Conservation (phyloP, 2,113 vertebrate species). For the Phylloscopus trochilus region DNA sequence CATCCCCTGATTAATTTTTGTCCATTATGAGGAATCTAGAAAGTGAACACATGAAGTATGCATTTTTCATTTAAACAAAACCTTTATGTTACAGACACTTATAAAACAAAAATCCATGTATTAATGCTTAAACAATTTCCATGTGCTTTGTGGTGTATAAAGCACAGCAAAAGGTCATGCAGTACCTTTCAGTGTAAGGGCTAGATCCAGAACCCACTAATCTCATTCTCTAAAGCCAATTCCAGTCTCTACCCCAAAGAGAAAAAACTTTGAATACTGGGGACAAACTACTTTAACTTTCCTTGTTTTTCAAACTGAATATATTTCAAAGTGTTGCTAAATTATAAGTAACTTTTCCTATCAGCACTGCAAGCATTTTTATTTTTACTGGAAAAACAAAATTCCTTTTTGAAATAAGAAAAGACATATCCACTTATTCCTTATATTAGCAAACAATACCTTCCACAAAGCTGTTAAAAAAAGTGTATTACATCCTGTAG, state of each 20-base stretch:
- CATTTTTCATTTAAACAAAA: background rate
- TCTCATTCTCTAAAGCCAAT: background rate
- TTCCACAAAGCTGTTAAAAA: background rate
- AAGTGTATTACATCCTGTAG: background rate
- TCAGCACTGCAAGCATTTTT: background rate
- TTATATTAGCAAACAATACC: background rate
- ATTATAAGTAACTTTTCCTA: background rate
- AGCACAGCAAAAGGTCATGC: background rate
- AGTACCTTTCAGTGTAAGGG: background rate
- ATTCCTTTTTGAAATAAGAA: background rate
- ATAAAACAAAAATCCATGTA: background rate
- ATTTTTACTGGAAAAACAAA: background rate
- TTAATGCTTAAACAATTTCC: background rate
- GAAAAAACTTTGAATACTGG: background rate
- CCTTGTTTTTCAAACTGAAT: background rate
- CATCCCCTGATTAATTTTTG: background rate
- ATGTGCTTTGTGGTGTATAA: background rate
- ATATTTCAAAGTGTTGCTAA: background rate
- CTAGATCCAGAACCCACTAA: background rate
- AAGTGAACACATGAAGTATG: background rate
- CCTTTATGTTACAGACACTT: background rate
- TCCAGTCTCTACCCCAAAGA: background rate
- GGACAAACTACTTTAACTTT: accelerated
- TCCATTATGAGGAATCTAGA: background rate
- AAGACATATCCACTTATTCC: background rate